Evolutionary conservation across 2,113 vertebrate genomes (phyloP).

Genomic region (Perca flavescens): DNA sequence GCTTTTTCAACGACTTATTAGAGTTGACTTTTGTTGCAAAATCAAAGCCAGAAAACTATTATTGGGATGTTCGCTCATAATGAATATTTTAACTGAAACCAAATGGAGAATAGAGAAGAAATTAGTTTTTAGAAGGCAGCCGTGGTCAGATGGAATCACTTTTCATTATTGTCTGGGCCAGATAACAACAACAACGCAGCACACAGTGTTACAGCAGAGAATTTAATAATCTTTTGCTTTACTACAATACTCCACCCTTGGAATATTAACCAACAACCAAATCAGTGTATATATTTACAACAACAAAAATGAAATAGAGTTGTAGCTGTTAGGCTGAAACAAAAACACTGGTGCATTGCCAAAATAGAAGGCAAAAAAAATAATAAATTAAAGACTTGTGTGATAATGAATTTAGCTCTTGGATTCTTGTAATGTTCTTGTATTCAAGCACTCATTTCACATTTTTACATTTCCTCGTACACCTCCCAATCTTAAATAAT

Average conservation of each 20-base stretch:
- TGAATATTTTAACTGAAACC: conserved; percentile 54
- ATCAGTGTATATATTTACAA: conserved; percentile 4
- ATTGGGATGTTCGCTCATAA: conserved; percentile 34
- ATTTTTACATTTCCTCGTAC: conserved; percentile 3
- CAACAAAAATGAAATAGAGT: not conserved
- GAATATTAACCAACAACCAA: conserved; percentile 13
- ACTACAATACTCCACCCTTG: not conserved
- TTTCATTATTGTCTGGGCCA: conserved; percentile 50
- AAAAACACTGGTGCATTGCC: not conserved
- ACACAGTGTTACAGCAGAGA: conserved; percentile 1
- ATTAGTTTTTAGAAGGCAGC: conserved; percentile 30
- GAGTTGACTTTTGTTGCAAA: conserved; percentile 21
- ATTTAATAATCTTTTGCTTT: conserved; percentile 45
- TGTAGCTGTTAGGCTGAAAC: not conserved
- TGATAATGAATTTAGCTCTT: not conserved
- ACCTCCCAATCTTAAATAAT: not conserved
- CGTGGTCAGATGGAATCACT: conserved; percentile 51
- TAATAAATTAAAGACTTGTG: not conserved
- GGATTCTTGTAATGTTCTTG: not conserved
- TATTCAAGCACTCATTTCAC: not conserved
- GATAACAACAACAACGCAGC: conserved; percentile 17
- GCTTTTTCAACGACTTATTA: conserved; percentile 30
- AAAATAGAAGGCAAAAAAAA: not conserved
- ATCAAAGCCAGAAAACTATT: conserved; percentile 42
- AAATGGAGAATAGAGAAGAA: conserved; percentile 37